Evolutionary conservation across 2,888 invertebrate genomes (phyloP).

Genomic region (Lepeophtheirus nordmannii): DNA sequence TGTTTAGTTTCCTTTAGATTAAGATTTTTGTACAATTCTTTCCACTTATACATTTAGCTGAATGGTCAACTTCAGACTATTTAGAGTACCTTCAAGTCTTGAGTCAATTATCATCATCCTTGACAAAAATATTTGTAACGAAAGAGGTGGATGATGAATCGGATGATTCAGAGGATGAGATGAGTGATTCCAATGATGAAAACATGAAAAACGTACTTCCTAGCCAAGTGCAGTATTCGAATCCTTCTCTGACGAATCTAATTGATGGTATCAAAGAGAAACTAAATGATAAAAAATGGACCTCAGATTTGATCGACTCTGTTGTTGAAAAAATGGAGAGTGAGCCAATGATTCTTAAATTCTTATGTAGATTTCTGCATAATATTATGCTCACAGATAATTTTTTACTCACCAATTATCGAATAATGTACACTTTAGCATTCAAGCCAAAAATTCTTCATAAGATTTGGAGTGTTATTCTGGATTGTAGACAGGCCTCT

Average conservation of each 20-base stretch:
- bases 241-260: not conserved
- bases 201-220: not conserved
- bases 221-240: not conserved
- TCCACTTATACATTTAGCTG: not conserved
- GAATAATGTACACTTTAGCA: slow-evolving; percentile 59
- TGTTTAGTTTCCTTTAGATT: not conserved
- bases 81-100: not conserved
- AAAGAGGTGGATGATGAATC: not conserved
- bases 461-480: slow-evolving; percentile 50
- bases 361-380: slow-evolving; percentile 62
- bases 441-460: slow-evolving; percentile 61
- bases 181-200: not conserved
- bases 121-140: not conserved
- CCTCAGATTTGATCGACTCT: not conserved
- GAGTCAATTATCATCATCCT: not conserved
- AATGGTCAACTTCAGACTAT: not conserved
- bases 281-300: not conserved
- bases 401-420: slow-evolving; percentile 65
- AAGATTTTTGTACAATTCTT: too few species aligned
- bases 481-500: slow-evolving; percentile 38
- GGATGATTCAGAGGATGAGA: not conserved
- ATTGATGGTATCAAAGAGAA: not conserved
- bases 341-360: slow-evolving; percentile 44
- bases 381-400: slow-evolving; percentile 63
- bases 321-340: slow-evolving; percentile 27